These are phyloP conservation scores for Origma solitaria DNA, from an alignment of 2,113 vertebrate genomes.

Conservation along the genomic window DNA sequence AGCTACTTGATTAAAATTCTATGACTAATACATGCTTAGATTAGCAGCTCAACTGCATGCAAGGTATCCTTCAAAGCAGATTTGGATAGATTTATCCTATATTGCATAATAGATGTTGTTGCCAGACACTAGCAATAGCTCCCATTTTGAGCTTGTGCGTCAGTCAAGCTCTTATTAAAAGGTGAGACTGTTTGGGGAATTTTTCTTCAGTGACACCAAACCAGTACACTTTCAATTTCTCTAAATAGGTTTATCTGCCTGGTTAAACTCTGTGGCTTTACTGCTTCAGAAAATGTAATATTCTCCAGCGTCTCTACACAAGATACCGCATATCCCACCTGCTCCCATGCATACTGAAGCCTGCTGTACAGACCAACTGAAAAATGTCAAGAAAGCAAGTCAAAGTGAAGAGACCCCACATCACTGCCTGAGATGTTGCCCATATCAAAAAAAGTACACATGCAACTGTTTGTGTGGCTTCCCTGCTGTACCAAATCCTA, in stretches of 20 bases:
- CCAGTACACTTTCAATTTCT: neutral
- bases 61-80: neutral
- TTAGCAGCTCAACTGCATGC: neutral
- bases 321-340: neutral
- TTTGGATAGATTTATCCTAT: neutral
- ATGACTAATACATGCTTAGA: neutral
- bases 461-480: neutral
- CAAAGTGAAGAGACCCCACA: neutral
- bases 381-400: neutral
- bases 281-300: neutral
- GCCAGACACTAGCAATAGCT: neutral
- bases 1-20: constrained; percentile 32
- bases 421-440: neutral
- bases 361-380: neutral
- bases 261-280: neutral
- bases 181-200: neutral
- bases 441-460: rapidly evolving
- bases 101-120: neutral
- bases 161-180: neutral
- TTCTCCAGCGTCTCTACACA: neutral
- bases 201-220: constrained; percentile 4
- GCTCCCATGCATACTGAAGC: neutral
- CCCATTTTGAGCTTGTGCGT: neutral
- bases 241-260: neutral
- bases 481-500: neutral